A percentile compares a stretch with the other conserved stretches of the same genome.
Conservation (phyloP, 2,888 invertebrate genomes). For the Sminthurides aquaticus region DNA sequence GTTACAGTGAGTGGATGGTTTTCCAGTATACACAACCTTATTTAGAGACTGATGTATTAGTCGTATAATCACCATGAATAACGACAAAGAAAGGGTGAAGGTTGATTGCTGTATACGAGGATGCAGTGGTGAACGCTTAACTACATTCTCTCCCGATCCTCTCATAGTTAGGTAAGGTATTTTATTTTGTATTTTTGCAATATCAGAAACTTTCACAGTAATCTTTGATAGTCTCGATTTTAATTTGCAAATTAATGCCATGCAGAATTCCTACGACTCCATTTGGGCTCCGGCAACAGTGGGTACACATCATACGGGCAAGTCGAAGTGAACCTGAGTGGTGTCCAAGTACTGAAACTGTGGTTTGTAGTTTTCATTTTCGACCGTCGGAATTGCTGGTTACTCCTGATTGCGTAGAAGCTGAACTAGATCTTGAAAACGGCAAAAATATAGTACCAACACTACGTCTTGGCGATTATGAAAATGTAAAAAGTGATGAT, state of each 20-base stretch:
- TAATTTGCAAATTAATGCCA: no score
- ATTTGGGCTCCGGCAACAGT: slow-evolving; percentile 8
- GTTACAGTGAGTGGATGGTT: no score
- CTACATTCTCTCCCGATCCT: slow-evolving; percentile 1
- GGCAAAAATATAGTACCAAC: slow-evolving; percentile 11
- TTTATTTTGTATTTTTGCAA: no score
- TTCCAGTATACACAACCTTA: no score
- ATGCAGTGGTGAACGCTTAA: neutral
- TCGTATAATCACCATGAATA: no score
- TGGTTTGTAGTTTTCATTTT: slow-evolving; percentile 11
- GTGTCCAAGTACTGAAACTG: neutral
- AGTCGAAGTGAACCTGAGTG: slow-evolving; percentile 10
- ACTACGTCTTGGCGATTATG: neutral
- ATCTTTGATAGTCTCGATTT: no score
- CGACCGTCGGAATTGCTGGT: slow-evolving; percentile 1
- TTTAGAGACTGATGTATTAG: no score
- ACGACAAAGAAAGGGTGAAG: neutral
- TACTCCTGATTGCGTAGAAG: neutral
- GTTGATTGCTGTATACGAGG: neutral
- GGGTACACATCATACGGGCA: slow-evolving; percentile 6
- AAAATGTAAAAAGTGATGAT: slow-evolving; percentile 1
- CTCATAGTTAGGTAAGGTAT: neutral
- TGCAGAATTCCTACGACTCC: slow-evolving; percentile 1
- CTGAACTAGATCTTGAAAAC: neutral
- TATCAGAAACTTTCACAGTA: no score